Percentiles rank a stretch among this genome's conserved stretches.
Evolutionary conservation across 2,797 vertebrate species (phyloP).

Genomic region (Siniperca undulata): DNA sequence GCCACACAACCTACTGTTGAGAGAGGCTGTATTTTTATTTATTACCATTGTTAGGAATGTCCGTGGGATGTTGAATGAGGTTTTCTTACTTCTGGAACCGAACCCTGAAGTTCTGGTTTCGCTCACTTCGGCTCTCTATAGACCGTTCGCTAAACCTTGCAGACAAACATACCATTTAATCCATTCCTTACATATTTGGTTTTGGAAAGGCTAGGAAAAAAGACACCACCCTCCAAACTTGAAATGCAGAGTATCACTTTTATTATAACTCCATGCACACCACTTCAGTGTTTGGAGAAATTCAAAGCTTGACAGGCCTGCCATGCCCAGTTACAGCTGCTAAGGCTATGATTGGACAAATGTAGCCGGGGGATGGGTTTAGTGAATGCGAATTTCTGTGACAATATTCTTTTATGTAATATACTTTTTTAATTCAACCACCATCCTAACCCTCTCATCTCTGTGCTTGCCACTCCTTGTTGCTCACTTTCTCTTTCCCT

Average conservation of each 20-base stretch:
- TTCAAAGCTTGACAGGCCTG: not conserved
- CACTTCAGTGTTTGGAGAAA: not conserved
- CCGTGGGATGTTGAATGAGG: not conserved
- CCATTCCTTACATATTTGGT: not conserved
- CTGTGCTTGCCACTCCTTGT: conserved; percentile 17
- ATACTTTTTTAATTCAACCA: not conserved
- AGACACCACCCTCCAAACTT: not conserved
- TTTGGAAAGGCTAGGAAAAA: not conserved
- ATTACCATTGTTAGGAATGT: not conserved
- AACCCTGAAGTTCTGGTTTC: not conserved
- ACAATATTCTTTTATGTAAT: not conserved
- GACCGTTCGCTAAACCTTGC: not conserved
- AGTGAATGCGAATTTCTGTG: conserved; percentile 7
- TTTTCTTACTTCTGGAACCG: not conserved
- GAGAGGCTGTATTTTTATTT: not conserved
- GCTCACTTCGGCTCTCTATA: not conserved
- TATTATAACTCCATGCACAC: not conserved
- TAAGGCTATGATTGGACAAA: not conserved
- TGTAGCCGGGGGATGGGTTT: not conserved
- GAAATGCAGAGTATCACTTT: not conserved
- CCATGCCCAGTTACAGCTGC: not conserved
- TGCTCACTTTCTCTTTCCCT: not conserved
- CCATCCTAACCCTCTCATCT: conserved; percentile 1
- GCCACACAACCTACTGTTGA: not conserved
- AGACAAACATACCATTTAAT: not conserved